Percentiles rank a stretch among this genome's conserved stretches.
phyloP scores from a whole-genome alignment of 2,113 vertebrate genomes.

The Empidonax alnorum region DNA sequence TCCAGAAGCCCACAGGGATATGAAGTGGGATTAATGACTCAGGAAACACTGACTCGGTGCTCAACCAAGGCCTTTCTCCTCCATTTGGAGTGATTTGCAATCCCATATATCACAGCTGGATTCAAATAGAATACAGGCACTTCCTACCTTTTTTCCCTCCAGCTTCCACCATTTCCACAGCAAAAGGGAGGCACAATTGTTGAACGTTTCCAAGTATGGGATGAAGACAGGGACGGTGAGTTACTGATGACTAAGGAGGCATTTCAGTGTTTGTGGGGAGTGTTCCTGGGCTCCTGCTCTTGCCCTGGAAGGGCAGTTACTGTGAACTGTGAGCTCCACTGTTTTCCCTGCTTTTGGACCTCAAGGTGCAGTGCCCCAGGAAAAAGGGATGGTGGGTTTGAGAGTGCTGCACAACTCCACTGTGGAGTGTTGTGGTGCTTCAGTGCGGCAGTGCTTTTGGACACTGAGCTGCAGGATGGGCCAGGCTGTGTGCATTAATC shows the following conservation, averaged over 20 bases:
- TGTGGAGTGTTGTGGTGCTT: background rate
- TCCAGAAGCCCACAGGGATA: constrained; percentile 27
- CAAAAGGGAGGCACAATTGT: background rate
- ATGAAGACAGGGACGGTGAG: background rate
- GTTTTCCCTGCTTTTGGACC: background rate
- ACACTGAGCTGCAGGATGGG: background rate
- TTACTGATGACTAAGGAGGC: background rate
- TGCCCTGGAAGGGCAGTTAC: background rate
- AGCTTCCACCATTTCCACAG: background rate
- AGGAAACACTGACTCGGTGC: background rate
- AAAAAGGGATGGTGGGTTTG: background rate
- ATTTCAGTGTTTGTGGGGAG: background rate
- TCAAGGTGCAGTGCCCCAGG: background rate
- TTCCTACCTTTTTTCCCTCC: background rate
- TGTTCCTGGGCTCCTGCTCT: background rate
- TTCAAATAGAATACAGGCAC: background rate
- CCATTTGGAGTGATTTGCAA: background rate
- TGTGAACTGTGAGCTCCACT: background rate
- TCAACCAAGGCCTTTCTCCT: background rate
- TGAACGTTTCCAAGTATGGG: rapidly evolving
- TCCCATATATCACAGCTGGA: background rate
- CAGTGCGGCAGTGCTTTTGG: background rate
- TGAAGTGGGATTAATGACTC: constrained; percentile 37
- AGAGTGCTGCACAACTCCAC: background rate
- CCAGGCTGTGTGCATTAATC: background rate